These are phyloP conservation scores for Caenorhabditis latens DNA, from an alignment of 1,140 invertebrate genomes.

Conservation along the genomic window DNA sequence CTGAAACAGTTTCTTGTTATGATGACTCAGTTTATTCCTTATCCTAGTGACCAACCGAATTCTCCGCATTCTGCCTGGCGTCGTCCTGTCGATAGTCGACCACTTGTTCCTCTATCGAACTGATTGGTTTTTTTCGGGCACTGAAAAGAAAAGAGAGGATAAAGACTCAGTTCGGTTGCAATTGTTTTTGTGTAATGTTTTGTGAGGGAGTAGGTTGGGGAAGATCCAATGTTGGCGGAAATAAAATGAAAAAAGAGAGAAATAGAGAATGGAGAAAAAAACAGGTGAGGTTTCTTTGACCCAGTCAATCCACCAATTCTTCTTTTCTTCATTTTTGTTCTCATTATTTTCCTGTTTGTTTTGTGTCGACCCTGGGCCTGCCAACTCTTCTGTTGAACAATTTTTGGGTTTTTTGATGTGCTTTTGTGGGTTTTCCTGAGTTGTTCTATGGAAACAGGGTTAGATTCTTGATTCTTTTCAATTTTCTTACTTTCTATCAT, in stretches of 20 bases:
- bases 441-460: too few relatives aligned
- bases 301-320: not conserved
- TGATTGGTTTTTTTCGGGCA: slow-evolving; percentile 32
- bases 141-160: slow-evolving; percentile 1
- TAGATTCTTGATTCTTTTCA: too few relatives aligned
- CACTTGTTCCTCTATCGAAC: slow-evolving; percentile 31
- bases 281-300: slow-evolving; percentile 40
- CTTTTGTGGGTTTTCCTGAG: not conserved
- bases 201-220: slow-evolving; percentile 20
- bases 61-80: slow-evolving; percentile 14
- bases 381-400: not conserved
- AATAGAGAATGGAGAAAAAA: slow-evolving; percentile 41
- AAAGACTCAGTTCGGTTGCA: slow-evolving; percentile 5
- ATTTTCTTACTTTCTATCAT: too few relatives aligned
- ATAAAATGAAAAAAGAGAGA: slow-evolving; percentile 4
- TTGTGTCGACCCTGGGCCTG: not conserved
- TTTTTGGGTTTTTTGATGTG: not conserved
- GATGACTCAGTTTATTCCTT: too few relatives aligned
- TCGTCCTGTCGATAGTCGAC: slow-evolving; percentile 13
- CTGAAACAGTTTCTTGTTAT: not conserved
- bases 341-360: not conserved
- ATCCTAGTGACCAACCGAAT: not conserved
- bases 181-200: slow-evolving; percentile 37
- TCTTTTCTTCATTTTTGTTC: not conserved
- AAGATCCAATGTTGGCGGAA: not conserved